These are phyloP conservation scores for Percina caprodes DNA, from an alignment of 2,113 vertebrate genomes.

Conservation along the genomic window DNA sequence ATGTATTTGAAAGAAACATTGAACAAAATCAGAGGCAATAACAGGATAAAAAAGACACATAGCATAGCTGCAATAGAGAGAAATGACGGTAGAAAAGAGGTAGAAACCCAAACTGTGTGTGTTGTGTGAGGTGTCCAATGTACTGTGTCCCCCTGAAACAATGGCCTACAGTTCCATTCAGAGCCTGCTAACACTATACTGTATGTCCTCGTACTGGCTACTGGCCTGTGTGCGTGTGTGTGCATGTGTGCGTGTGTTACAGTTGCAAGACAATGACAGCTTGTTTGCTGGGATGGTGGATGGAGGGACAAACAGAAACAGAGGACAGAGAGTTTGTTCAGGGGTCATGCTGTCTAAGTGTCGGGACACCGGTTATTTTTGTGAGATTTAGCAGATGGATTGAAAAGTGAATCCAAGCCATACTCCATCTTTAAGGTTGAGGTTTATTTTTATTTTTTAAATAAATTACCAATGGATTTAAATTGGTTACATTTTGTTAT, in stretches of 20 bases:
- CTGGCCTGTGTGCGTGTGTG: constrained; percentile 39
- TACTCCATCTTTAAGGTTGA: background rate
- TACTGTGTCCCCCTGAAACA: constrained; percentile 64
- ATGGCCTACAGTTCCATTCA: constrained; percentile 71
- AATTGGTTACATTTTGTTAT: background rate
- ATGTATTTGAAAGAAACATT: background rate
- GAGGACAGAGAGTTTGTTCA: constrained; percentile 52
- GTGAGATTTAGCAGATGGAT: background rate
- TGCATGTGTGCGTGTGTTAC: constrained; percentile 26
- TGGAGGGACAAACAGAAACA: constrained; percentile 55
- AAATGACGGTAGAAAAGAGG: background rate
- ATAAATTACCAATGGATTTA: background rate
- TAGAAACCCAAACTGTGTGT: constrained; percentile 6
- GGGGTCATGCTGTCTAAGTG: constrained; percentile 45
- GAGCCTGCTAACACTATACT: constrained; percentile 56
- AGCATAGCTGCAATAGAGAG: background rate
- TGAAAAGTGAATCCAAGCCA: background rate
- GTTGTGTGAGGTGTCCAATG: constrained; percentile 39
- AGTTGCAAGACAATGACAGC: constrained; percentile 71
- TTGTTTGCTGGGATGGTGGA: constrained; percentile 66
- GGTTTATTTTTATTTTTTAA: background rate
- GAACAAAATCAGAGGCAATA: background rate
- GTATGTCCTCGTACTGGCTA: constrained; percentile 62
- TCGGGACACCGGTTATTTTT: background rate
- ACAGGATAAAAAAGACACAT: background rate